These are phyloP conservation scores for Synaphobranchus kaupii DNA, from an alignment of 2,797 vertebrate genomes.

Conservation along the genomic window DNA sequence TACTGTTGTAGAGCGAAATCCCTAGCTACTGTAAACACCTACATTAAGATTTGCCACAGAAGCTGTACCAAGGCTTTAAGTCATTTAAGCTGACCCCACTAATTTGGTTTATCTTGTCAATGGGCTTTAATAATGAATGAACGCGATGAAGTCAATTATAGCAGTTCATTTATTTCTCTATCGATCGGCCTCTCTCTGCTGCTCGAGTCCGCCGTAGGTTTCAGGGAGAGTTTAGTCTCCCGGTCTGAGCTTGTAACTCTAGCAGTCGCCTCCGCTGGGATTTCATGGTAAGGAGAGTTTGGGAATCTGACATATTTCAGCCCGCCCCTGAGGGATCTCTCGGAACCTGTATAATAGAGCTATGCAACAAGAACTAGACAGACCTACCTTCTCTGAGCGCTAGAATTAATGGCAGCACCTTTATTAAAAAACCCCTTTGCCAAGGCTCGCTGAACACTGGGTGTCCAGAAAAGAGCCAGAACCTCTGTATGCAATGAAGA, in stretches of 20 bases:
- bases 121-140: slow-evolving; percentile 66
- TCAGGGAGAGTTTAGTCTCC: background rate
- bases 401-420: background rate
- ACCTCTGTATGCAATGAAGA: background rate
- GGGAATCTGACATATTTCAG: background rate
- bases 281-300: background rate
- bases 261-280: background rate
- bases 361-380: background rate
- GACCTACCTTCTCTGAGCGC: background rate
- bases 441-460: background rate
- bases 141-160: slow-evolving; percentile 55
- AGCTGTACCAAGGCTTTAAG: slow-evolving; percentile 56
- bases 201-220: background rate
- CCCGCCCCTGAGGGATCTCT: background rate
- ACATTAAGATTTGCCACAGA: slow-evolving; percentile 27
- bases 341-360: slow-evolving; percentile 22
- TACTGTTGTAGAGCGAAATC: too few relatives aligned
- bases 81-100: slow-evolving; percentile 37
- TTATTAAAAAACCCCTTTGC: background rate
- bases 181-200: slow-evolving; percentile 37
- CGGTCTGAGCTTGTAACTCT: background rate
- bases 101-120: slow-evolving; percentile 61
- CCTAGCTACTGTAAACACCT: background rate
- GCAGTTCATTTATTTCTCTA: slow-evolving; percentile 61
- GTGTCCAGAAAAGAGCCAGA: background rate